Evolutionary conservation across 2,113 vertebrate species (phyloP).

Genomic region (Ammodytes dubius): DNA sequence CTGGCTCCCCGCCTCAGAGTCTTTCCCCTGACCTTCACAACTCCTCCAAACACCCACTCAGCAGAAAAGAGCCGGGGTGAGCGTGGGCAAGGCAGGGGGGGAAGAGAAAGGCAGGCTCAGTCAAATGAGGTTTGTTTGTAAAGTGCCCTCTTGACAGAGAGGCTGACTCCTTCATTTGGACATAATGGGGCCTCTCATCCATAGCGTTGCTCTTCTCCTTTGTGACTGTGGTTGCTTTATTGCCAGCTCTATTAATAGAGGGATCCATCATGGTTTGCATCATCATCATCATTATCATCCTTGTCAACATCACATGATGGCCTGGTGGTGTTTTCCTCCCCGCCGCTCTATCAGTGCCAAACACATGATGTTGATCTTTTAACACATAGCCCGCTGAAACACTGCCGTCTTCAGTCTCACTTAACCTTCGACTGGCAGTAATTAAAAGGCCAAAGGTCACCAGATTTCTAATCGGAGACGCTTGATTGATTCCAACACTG

Average conservation of each 20-base stretch:
- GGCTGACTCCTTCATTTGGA: constrained; percentile 74
- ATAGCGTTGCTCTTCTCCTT: constrained; percentile 49
- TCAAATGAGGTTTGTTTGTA: constrained; percentile 69
- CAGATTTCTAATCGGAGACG: constrained; percentile 23
- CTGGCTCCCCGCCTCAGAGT: constrained; percentile 55
- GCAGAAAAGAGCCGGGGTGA: constrained; percentile 70
- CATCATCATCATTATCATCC: constrained; percentile 58
- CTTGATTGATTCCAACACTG: constrained; percentile 18
- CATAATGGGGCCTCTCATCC: constrained; percentile 83
- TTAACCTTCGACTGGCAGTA: not conserved
- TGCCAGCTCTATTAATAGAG: constrained; percentile 79
- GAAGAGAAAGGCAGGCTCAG: constrained; percentile 57
- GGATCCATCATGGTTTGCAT: constrained; percentile 74
- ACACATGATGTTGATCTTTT: constrained; percentile 26
- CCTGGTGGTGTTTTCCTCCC: constrained; percentile 59
- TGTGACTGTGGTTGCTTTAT: constrained; percentile 72
- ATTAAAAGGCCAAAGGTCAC: constrained; percentile 37
- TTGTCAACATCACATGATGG: constrained; percentile 77
- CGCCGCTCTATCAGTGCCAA: constrained; percentile 31
- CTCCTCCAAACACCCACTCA: constrained; percentile 76
- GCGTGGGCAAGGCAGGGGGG: constrained; percentile 29
- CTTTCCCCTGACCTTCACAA: constrained; percentile 75
- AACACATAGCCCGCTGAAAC: constrained; percentile 2
- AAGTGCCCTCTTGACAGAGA: constrained; percentile 61
- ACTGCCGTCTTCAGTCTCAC: not conserved